Conservation (phyloP, 2,888 invertebrate genomes). For the Agapetus fuscipes region DNA sequence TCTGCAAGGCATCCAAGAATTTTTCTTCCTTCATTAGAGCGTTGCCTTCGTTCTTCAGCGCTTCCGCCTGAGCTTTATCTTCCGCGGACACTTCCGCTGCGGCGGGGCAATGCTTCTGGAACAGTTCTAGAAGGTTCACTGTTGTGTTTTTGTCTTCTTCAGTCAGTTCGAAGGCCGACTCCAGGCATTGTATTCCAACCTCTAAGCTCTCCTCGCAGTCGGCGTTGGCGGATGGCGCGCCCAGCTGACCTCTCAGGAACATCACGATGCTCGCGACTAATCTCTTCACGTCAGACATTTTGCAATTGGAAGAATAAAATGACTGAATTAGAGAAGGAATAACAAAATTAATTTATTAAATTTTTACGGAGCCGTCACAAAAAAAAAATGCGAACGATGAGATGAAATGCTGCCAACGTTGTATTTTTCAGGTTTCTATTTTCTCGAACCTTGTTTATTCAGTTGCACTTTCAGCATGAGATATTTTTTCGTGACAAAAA, state of each 20-base stretch:
- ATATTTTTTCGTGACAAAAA: too few species aligned
- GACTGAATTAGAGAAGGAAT: too few species aligned
- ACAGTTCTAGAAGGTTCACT: constrained; percentile 38
- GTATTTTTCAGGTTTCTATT: too few species aligned
- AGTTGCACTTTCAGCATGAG: too few species aligned
- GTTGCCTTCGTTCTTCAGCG: constrained; percentile 80
- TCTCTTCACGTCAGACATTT: constrained; percentile 32
- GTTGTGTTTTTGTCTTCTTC: constrained; percentile 22
- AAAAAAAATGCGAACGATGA: too few species aligned
- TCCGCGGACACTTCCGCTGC: constrained; percentile 37
- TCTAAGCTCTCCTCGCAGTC: constrained; percentile 67
- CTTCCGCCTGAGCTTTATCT: constrained; percentile 64
- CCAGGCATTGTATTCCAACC: constrained; percentile 91
- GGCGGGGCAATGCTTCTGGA: constrained; percentile 27
- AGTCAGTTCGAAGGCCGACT: constrained; percentile 74
- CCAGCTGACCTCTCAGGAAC: constrained; percentile 34
- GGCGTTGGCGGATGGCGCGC: constrained; percentile 23
- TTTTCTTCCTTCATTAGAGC: constrained; percentile 79
- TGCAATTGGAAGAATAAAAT: too few species aligned
- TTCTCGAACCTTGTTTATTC: too few species aligned
- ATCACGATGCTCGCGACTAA: constrained; percentile 46
- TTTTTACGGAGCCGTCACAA: too few species aligned
- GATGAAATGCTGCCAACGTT: too few species aligned
- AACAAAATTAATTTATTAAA: background rate
- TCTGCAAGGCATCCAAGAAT: constrained; percentile 69